Conservation (phyloP, 2,113 vertebrate species). For the Trogon surrucura region DNA sequence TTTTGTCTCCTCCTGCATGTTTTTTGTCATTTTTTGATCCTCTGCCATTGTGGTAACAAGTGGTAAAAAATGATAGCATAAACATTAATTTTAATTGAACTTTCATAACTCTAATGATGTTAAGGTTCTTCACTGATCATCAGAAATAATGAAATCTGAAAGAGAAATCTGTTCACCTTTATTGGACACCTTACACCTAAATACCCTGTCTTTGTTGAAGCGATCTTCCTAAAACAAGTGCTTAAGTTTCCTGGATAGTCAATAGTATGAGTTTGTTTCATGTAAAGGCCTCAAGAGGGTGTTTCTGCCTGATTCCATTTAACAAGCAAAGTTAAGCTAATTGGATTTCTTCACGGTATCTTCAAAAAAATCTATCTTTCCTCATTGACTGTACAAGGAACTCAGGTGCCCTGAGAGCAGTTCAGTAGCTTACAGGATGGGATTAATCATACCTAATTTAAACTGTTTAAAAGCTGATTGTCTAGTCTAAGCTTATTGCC, state of each 20-base stretch:
- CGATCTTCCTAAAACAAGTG: background rate
- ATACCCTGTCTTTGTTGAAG: background rate
- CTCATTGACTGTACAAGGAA: background rate
- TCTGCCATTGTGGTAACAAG: background rate
- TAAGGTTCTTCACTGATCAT: background rate
- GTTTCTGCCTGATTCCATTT: constrained; percentile 1
- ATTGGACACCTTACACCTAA: background rate
- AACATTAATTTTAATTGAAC: background rate
- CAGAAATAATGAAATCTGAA: background rate
- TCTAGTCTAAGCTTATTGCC: background rate
- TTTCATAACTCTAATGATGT: background rate
- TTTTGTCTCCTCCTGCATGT: background rate
- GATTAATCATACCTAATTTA: constrained; percentile 25
- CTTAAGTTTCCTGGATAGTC: background rate
- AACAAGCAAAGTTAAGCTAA: constrained; percentile 12
- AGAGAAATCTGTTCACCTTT: background rate
- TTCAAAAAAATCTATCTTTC: background rate
- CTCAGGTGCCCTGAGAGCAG: background rate
- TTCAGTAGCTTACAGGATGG: background rate
- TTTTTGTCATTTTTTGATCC: background rate
- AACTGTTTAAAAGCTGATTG: constrained; percentile 32
- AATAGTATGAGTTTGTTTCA: background rate
- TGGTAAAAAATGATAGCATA: background rate
- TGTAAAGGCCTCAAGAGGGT: background rate
- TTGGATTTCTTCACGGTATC: background rate